Base-by-base conservation (phyloP, 1,140 invertebrate species). In the Eubasilissa regina region DNA sequence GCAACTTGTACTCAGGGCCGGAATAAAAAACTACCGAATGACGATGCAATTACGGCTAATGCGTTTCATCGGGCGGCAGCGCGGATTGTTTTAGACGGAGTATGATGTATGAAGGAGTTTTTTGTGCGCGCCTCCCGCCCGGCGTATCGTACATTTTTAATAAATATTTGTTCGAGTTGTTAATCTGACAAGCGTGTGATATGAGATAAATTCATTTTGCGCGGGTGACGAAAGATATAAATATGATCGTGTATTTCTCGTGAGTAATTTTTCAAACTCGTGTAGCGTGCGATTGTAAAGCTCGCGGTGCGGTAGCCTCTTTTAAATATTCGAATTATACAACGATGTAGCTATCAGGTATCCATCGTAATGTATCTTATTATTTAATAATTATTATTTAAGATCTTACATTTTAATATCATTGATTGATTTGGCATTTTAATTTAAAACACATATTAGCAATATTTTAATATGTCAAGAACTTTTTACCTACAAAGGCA, bases 1-100 rank as follows among this genome's bases (percentile, higher is more conserved):
- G 43, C n/a, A 70, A 70, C 21, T 47, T 48, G 45, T 70, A 15
- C 45, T 11, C n/a, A n/a, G 12, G 19, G n/a, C 60, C 35, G 10
- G 13, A 75, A 25, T 35, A 76, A 70, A 76, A 68, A 19, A n/a
- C 73, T 15, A 19, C 64, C 13, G 60, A 75, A 80, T 80, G 78
- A 80, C 78, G 78, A 21, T 75, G 78, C 78, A 80, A 80, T 80
- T 80, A 80, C 62, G n/a, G 7, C 62, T 80, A 80, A 80, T 75
- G 60, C 56, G 45, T 70, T 48, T 64, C 60, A 64, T 64, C 60
- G 35, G 60, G 35, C 35, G 60, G 35, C 58, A 21, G 35, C 60
- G 11, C 35, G 60, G 35, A 64, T 64, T 64, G 60, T 64, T 64
- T 64, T 35, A 64, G 60, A 35, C 60, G 60, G 35, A 43, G 60